Evolutionary conservation across 2,113 vertebrate species (phyloP).

Genomic region (Xenotilapia flavipinnis): DNA sequence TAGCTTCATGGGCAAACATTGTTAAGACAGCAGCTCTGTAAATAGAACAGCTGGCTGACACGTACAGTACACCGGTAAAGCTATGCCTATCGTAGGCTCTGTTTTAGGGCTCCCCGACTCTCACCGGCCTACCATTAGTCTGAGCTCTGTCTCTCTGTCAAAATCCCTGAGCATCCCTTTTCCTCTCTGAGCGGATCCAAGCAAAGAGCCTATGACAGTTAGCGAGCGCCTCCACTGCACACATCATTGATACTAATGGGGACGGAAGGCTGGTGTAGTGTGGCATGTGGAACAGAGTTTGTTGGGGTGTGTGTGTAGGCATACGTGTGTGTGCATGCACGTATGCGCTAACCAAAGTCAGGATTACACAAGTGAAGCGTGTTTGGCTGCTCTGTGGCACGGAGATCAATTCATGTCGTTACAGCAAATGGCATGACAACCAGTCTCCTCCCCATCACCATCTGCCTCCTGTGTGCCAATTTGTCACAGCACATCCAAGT

Average conservation of each 20-base stretch:
- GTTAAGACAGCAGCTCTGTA: constrained; percentile 29
- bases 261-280: constrained; percentile 25
- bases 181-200: constrained; percentile 7
- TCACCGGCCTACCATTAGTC: constrained; percentile 31
- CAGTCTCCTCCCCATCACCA: constrained; percentile 55
- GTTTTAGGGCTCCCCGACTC: background rate
- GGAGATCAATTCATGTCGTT: constrained; percentile 56
- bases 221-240: constrained; percentile 32
- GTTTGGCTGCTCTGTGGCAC: constrained; percentile 35
- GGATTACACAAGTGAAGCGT: constrained; percentile 45
- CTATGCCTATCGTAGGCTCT: background rate
- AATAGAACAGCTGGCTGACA: constrained; percentile 24
- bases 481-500: constrained; percentile 59
- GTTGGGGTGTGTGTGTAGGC: background rate
- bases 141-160: constrained; percentile 38
- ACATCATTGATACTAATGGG: constrained; percentile 61
- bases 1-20: constrained; percentile 37
- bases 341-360: constrained; percentile 1
- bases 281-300: constrained; percentile 9
- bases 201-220: constrained; percentile 39
- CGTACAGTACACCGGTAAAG: background rate
- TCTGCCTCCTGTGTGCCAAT: constrained; percentile 64
- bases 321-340: background rate
- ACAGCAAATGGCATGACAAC: constrained; percentile 46
- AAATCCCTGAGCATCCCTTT: constrained; percentile 22